These are phyloP conservation scores for Ametastegia equiseti DNA, from an alignment of 2,888 invertebrate species.

Conservation along the genomic window DNA sequence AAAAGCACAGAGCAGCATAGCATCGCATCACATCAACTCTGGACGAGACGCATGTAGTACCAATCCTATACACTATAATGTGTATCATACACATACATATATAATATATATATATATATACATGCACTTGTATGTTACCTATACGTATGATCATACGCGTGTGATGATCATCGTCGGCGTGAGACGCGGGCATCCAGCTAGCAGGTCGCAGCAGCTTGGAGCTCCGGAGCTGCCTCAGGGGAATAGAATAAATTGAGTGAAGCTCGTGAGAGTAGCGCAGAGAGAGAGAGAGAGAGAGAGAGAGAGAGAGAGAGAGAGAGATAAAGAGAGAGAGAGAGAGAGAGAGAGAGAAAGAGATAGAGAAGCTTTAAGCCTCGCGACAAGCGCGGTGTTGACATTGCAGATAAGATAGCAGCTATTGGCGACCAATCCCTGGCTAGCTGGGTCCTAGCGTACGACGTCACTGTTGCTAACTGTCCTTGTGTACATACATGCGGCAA, in stretches of 20 bases:
- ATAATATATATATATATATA: too few species aligned
- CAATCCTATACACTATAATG: too few species aligned
- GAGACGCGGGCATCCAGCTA: neutral
- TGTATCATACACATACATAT: too few species aligned
- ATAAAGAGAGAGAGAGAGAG: neutral
- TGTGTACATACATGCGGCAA: slow-evolving; percentile 45
- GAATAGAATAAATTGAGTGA: neutral
- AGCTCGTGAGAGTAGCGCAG: neutral
- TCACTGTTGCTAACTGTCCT: slow-evolving; percentile 50
- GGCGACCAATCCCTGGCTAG: slow-evolving; percentile 60
- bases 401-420: slow-evolving; percentile 65
- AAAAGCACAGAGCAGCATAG: too few species aligned
- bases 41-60: too few species aligned
- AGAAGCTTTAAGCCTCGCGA: slow-evolving; percentile 44
- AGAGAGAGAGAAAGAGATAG: too few species aligned
- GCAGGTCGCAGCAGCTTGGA: too few species aligned
- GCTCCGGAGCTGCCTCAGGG: too few species aligned
- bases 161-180: neutral
- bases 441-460: slow-evolving; percentile 42
- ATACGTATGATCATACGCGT: too few species aligned
- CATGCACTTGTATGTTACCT: too few species aligned
- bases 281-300: neutral
- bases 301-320: neutral
- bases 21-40: too few species aligned
- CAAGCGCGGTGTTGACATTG: slow-evolving; percentile 62